A percentile compares a stretch with the other conserved stretches of the same genome.
phyloP scores from a whole-genome alignment of 1,140 invertebrate genomes.

The Neodiprion lecontei region DNA sequence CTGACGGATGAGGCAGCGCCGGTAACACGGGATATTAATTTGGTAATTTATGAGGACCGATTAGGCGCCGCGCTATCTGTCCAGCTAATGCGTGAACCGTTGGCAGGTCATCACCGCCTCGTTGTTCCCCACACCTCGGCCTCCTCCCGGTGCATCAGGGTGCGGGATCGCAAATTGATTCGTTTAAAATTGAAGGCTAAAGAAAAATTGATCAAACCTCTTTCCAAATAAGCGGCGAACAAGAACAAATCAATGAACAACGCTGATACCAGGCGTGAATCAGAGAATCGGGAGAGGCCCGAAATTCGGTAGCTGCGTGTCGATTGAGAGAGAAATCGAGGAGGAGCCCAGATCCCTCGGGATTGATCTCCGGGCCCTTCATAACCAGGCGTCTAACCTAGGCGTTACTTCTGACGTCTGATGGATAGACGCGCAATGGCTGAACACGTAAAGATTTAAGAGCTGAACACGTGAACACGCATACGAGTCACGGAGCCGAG shows the following conservation, averaged over 20 bases:
- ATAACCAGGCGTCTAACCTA: not conserved
- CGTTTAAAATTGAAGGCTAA: not conserved
- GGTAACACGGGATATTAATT: constrained; percentile 60
- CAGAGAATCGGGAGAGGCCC: no score
- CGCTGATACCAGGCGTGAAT: no score
- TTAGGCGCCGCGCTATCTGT: constrained; percentile 58
- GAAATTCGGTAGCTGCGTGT: not conserved
- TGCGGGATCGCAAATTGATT: not conserved
- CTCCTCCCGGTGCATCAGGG: no score
- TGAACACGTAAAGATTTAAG: not conserved
- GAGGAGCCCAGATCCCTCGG: no score
- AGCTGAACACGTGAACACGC: not conserved
- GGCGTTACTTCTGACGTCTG: not conserved
- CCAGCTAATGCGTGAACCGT: constrained; percentile 56
- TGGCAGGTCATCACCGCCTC: constrained; percentile 50
- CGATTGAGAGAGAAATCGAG: not conserved
- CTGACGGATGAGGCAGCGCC: constrained; percentile 57
- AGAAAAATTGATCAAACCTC: not conserved
- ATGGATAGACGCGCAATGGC: not conserved
- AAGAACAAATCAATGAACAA: no score
- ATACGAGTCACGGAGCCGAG: not conserved
- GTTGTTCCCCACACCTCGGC: no score
- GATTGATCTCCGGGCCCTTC: no score
- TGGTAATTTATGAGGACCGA: constrained; percentile 60
- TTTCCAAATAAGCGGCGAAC: no score